Evolutionary conservation across 2,113 vertebrate genomes (phyloP).

Genomic region (Otocyon megalotis): DNA sequence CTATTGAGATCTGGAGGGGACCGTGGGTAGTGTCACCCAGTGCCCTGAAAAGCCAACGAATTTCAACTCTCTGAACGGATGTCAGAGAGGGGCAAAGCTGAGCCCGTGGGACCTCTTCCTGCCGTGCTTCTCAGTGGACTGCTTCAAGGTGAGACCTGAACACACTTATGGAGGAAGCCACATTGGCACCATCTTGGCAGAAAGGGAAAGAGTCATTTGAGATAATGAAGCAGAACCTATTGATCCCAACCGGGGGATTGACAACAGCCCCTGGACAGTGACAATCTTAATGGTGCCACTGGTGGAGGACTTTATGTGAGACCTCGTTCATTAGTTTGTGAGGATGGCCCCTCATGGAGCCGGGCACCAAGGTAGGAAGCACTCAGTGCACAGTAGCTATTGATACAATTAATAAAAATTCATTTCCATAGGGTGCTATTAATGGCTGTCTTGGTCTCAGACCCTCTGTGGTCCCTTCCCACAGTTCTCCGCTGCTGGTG

Average conservation of each 20-base stretch:
- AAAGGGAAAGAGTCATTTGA: not conserved
- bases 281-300: not conserved
- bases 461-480: not conserved
- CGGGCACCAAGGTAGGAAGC: not conserved
- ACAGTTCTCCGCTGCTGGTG: not conserved
- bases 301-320: not conserved
- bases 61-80: slow-evolving; percentile 69
- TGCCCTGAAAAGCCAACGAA: slow-evolving; percentile 65
- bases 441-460: not conserved
- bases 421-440: not conserved
- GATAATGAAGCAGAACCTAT: slow-evolving; percentile 51
- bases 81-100: slow-evolving; percentile 43
- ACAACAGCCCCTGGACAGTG: not conserved
- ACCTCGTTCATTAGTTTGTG: not conserved
- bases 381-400: not conserved
- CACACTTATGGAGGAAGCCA: slow-evolving; percentile 6
- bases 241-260: slow-evolving; percentile 7
- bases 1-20: slow-evolving; percentile 62
- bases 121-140: not conserved
- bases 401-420: not conserved
- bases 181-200: slow-evolving; percentile 1
- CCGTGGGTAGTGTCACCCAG: slow-evolving; percentile 68
- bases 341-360: not conserved
- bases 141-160: not conserved
- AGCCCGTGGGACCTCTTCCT: slow-evolving; percentile 35